Percentiles rank a stretch among this genome's conserved stretches.
Conservation (phyloP, 2,888 invertebrate species). For the Baronia brevicornis region DNA sequence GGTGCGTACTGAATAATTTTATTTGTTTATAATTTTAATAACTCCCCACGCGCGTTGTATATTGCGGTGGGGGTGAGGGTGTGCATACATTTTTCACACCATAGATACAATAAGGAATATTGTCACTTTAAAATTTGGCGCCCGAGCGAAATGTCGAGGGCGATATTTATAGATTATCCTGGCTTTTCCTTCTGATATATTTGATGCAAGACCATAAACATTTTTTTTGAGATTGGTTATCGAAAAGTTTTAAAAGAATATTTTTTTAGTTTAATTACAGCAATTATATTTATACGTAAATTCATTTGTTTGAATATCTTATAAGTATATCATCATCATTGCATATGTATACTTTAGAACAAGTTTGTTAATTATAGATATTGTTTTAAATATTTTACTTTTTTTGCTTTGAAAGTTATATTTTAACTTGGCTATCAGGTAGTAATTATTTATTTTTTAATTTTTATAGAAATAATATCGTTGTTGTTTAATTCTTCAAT, state of each 20-base stretch:
- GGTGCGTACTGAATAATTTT: conserved; percentile 64
- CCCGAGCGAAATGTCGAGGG: conserved; percentile 42
- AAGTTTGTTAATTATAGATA: no score
- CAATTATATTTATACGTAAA: no score
- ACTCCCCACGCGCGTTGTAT: conserved; percentile 52
- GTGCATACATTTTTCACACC: conserved; percentile 65
- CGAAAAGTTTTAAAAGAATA: background rate
- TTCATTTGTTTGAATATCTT: no score
- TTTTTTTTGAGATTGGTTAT: conserved; percentile 30
- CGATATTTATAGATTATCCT: conserved; percentile 69
- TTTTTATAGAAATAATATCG: no score
- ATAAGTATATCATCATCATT: no score
- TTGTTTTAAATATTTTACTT: conserved; percentile 1
- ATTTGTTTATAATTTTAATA: conserved; percentile 75
- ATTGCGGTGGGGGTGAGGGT: conserved; percentile 40
- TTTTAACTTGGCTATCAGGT: no score
- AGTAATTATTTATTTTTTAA: no score
- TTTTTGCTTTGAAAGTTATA: conserved; percentile 10
- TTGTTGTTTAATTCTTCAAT: no score
- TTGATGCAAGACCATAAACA: conserved; percentile 44
- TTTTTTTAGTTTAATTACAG: no score
- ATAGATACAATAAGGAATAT: conserved; percentile 58
- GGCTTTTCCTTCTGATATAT: conserved; percentile 62
- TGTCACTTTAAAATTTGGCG: conserved; percentile 67
- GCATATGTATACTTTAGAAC: no score